Evolutionary conservation across 2,888 invertebrate genomes (phyloP).

Genomic region (Scelioninae gen. 1): DNA sequence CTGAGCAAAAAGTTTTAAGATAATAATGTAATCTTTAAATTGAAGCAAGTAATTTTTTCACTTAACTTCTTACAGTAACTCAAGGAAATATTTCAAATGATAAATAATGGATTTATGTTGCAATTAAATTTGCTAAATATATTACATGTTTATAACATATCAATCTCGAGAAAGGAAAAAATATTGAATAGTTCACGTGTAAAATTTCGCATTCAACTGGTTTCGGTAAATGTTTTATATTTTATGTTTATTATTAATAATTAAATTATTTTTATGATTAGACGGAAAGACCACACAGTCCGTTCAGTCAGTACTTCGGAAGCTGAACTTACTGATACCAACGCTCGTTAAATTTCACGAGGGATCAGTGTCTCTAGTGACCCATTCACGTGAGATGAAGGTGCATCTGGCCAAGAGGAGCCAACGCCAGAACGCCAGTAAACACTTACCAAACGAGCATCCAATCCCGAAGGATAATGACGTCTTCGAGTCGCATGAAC

Average conservation of each 20-base stretch:
- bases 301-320: conserved; percentile 3
- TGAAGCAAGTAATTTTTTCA: too few species aligned
- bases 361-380: conserved; percentile 59
- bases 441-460: conserved; percentile 34
- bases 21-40: too few species aligned
- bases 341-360: conserved; percentile 57
- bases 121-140: too few species aligned
- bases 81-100: too few species aligned
- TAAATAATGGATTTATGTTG: too few species aligned
- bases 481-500: conserved; percentile 40
- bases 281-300: conserved; percentile 40
- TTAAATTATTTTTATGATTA: not conserved
- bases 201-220: too few species aligned
- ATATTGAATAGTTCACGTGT: too few species aligned
- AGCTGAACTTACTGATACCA: conserved; percentile 25
- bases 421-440: conserved; percentile 30
- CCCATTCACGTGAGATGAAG: conserved; percentile 49
- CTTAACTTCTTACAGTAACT: too few species aligned
- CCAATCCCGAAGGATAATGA: conserved; percentile 57
- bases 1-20: not conserved
- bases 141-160: too few species aligned
- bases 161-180: too few species aligned
- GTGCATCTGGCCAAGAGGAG: conserved; percentile 41
- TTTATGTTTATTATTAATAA: not conserved
- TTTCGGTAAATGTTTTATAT: not conserved